Evolutionary conservation across 2,113 vertebrate genomes (phyloP), one percentile per base, ranked within the genome.

Genomic region (Anguilla rostrata): DNA sequence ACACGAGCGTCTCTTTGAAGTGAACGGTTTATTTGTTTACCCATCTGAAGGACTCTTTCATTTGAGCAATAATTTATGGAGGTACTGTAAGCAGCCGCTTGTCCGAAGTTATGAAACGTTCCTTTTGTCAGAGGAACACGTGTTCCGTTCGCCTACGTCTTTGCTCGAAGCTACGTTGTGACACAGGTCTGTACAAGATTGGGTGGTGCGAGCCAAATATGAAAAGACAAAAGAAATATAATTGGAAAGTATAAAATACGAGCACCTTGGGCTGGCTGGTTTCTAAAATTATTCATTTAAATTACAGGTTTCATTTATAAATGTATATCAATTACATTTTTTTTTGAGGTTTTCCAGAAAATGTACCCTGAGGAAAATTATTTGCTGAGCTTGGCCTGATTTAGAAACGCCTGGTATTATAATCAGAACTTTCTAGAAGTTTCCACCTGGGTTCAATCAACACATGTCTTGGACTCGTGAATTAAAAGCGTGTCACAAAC

Each of bases 1-100:
- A 43, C 91, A 93, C 87, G 39, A 66, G 39, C 66, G 40, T 84
- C 75, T 39, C 90, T 90, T 84, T 87, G 84, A 92, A 88, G 86
- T 90, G 88, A 87, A 91, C 84, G 81, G 88, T 78, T 34, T 89
- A 84, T 86, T 90, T 85, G 63, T 90, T 88, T 85, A 89, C 87
- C 90, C n/a, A 26, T 82, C 29, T 56, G 22, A 53, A n/a, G 81
- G 81, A 20, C 85, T 60, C 49, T 22, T 84, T 60, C 41, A 49
- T 11, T 26, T 75, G 40, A 18, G 16, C 84, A 53, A 60, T 79
- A 53, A 60, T 79, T 80, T 78, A 85, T 85, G 49, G 43, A 29
- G 46, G 75, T 80, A 40, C 71, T 22, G 43, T 85, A 80, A 39
- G 56, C 49, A 18, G 34, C 43, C 56, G 9, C 57, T 85, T 46